Evolutionary conservation across 1,140 invertebrate genomes (phyloP).

Genomic region (Hirudo medicinalis): DNA sequence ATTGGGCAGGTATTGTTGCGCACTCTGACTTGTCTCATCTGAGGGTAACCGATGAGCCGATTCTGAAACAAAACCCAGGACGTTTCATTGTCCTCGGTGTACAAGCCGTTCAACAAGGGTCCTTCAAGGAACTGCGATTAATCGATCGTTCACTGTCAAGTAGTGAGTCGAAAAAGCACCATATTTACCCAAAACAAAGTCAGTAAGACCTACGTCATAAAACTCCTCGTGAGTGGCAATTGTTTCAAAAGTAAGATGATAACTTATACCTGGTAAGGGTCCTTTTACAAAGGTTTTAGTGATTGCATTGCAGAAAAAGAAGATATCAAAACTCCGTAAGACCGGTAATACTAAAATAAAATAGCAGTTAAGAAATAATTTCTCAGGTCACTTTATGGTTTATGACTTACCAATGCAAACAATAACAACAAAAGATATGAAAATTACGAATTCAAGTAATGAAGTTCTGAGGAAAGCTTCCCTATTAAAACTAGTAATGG

Average conservation of each 20-base stretch:
- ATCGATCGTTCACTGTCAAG: not conserved
- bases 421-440: not conserved
- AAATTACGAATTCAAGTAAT: conserved; percentile 1
- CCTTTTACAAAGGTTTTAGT: not conserved
- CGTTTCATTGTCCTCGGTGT: conserved; percentile 17
- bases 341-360: not conserved
- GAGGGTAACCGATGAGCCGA: conserved; percentile 46
- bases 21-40: conserved; percentile 45
- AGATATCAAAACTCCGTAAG: not conserved
- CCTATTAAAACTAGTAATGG: not conserved
- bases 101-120: conserved; percentile 21
- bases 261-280: not conserved
- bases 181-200: not conserved
- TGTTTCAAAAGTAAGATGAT: not conserved
- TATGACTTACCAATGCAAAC: conserved; percentile 4
- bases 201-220: not conserved
- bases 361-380: not conserved
- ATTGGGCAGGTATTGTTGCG: conserved; percentile 28
- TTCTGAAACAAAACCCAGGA: conserved; percentile 22
- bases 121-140: conserved; percentile 19
- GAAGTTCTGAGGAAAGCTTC: conserved; percentile 7
- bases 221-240: not conserved
- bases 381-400: not conserved
- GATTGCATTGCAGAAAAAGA: conserved; percentile 2
- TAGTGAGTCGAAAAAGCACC: not conserved